These are phyloP conservation scores for Euphysa ruthae DNA, from an alignment of 30 jellyfish, hydroid and myxozoan species.

Conservation along the genomic window DNA sequence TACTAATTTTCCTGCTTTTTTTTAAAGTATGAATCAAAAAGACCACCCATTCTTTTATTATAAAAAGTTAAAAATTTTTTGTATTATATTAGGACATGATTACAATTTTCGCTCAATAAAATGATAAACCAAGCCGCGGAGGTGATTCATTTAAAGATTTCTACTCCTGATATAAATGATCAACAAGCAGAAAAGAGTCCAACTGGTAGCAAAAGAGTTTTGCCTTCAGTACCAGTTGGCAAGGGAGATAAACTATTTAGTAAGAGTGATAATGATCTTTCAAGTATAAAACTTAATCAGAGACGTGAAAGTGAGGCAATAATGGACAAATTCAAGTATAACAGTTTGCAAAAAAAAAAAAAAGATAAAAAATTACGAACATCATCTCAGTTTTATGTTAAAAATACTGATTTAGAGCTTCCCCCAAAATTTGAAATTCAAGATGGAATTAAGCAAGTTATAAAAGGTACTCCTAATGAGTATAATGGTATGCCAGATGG, in stretches of 20 bases:
- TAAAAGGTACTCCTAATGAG: neutral
- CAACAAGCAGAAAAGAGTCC: neutral
- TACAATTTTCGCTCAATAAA: neutral
- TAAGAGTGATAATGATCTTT: constrained; percentile 7
- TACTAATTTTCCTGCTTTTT: no score
- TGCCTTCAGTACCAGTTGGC: neutral
- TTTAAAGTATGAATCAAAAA: no score
- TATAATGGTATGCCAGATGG: constrained; percentile 1
- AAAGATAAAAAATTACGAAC: constrained; percentile 11
- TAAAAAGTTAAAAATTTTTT: no score
- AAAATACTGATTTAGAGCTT: neutral
- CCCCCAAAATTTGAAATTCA: neutral
- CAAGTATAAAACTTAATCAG: neutral
- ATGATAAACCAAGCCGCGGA: neutral
- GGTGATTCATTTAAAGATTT: neutral
- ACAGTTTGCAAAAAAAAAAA: constrained; percentile 42
- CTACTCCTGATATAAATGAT: neutral
- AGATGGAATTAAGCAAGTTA: neutral
- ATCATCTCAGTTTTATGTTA: constrained; percentile 3
- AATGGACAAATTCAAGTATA: constrained; percentile 40
- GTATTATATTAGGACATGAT: no score
- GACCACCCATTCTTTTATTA: no score
- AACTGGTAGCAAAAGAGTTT: neutral
- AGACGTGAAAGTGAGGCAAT: constrained; percentile 11
- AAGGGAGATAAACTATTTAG: neutral